Conservation (phyloP, 2,888 invertebrate species). For the Eudemis profundana region DNA sequence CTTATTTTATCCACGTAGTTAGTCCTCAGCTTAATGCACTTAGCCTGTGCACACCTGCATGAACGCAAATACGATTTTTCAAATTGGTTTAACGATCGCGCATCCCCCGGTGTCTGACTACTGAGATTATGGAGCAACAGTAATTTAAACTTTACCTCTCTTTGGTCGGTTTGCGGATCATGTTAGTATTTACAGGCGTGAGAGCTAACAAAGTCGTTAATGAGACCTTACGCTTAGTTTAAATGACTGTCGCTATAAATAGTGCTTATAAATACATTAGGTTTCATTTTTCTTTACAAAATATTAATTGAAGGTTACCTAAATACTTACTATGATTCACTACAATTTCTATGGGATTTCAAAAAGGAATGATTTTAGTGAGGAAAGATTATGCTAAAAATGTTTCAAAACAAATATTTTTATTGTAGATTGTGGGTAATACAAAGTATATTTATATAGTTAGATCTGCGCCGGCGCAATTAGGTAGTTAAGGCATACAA, state of each 20-base stretch:
- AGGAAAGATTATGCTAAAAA: no score
- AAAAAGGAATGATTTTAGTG: no score
- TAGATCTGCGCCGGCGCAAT: no score
- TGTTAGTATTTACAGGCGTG: neutral
- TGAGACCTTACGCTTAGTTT: conserved; percentile 8
- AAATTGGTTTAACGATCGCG: conserved; percentile 30
- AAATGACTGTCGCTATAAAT: neutral
- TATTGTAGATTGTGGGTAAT: no score
- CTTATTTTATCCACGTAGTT: conserved; percentile 40
- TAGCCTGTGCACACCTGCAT: conserved; percentile 33
- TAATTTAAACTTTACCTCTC: conserved; percentile 16
- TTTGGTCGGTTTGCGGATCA: conserved; percentile 14
- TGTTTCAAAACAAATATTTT: no score
- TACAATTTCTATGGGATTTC: no score
- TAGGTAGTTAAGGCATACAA: no score
- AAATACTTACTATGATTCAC: no score
- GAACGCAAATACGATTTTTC: conserved; percentile 36
- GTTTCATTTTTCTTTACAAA: no score
- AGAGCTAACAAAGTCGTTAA: conserved; percentile 21
- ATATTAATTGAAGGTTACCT: no score
- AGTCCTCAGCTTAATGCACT: conserved; percentile 39
- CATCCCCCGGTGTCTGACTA: conserved; percentile 12
- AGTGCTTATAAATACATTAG: neutral
- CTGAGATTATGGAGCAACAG: conserved; percentile 14
- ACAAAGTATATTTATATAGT: no score